Conservation (phyloP, 2,888 invertebrate species). For the Parnassius smintheus region DNA sequence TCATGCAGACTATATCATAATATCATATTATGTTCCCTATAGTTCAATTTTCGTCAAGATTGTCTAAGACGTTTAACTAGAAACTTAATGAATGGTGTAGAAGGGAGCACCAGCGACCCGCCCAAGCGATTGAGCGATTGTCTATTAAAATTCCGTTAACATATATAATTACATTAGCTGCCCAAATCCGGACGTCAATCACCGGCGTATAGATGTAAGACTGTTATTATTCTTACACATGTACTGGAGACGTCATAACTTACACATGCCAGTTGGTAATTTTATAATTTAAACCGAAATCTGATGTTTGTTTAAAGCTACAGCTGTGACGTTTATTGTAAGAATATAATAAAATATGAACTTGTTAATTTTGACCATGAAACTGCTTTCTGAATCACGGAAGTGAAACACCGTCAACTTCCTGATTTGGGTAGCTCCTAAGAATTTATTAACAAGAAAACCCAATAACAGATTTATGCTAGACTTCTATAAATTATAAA, state of each 20-base stretch:
- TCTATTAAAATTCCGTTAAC: constrained; percentile 65
- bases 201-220: constrained; percentile 36
- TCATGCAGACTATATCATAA: too few relatives aligned
- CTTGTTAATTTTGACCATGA: too few relatives aligned
- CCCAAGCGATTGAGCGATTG: constrained; percentile 42
- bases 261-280: constrained; percentile 21
- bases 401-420: too few relatives aligned
- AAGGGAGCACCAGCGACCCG: constrained; percentile 35
- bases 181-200: constrained; percentile 60
- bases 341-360: too few relatives aligned
- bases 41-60: constrained; percentile 4
- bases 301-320: constrained; percentile 17
- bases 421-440: too few relatives aligned
- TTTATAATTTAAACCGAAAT: constrained; percentile 24
- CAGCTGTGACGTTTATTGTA: constrained; percentile 6
- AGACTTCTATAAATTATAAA: too few relatives aligned
- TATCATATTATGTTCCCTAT: background rate
- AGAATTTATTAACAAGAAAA: too few relatives aligned
- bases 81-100: constrained; percentile 27
- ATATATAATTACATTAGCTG: constrained; percentile 59
- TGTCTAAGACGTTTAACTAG: constrained; percentile 25
- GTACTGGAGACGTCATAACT: constrained; percentile 32
- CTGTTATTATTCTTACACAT: constrained; percentile 32
- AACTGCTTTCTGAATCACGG: too few relatives aligned
- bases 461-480: too few relatives aligned